Evolutionary conservation across 1,140 invertebrate genomes (phyloP), one percentile per base, ranked within the genome.

Genomic region (Cyphomyrmex costatus): DNA sequence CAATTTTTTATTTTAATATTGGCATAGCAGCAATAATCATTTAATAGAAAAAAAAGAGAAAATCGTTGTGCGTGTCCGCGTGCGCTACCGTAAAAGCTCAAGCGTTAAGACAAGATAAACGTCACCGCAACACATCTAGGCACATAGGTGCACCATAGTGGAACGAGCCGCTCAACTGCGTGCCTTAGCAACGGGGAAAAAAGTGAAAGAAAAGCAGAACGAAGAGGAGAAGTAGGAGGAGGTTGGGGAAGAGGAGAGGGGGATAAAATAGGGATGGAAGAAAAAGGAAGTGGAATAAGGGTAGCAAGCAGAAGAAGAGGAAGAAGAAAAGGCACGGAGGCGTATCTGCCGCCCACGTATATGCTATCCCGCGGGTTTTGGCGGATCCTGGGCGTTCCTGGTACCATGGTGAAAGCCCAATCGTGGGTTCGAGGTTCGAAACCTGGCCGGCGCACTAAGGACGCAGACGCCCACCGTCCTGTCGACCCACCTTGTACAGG

Each of bases 331-430:
- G 78, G 82, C 58, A 63, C 85, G 91, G 93, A 93, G 94, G 94
- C 94, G 94, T 94, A 92, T 92, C 93, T 93, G 91, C 91, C 94
- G 93, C 94, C 94, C 93, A 94, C 93, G 92, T 88, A 89, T 46
- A 90, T 82, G 61, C 89, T 91, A 92, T 91, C 92, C 93, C 90
- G 91, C 58, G 92, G 93, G 91, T 94, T 94, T 93, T 93, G 90
- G 92, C 92, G 93, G 93, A 88, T 91, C 92, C 92, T 93, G 94
- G 94, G 93, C 94, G 94, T 92, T 94, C 90, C 94, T 94, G 93
- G 93, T 91, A 90, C 91, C 90, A 93, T 85, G 91, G 83, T 93
- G 92, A 78, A 92, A 93, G 90, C 92, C 94, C 94, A 94, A 94
- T 94, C 93, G 93, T 92, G 92, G 93, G 91, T 93, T 93, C 92